Evolutionary conservation across 2,888 invertebrate species (phyloP), one percentile per base, ranked within the genome.

Genomic region (Campoletis raptor): DNA sequence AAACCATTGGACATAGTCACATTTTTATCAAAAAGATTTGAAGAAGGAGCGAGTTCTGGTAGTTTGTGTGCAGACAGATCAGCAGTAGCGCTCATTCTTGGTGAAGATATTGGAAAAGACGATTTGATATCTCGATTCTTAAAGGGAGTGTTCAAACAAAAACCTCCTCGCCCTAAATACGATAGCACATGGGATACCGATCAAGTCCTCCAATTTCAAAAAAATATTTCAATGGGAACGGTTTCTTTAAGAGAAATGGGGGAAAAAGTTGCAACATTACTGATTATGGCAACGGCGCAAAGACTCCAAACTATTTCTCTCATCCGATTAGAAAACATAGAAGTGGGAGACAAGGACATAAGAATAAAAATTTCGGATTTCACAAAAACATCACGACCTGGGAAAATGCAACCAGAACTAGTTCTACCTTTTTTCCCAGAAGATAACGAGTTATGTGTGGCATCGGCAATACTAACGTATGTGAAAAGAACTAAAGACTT

Each of bases 401-500:
- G 72, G 54, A 73, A 54, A 54, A 18, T 73, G 52, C 72, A 73
- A 73, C 54, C 72, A 54, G 72, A 48, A 54, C 54, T 52, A 73
- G 72, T 73, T 36, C 30, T 54, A 36, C 52, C 72, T 18, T 73
- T 73, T 36, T 54, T 73, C 52, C 15, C 54, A 52, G 54, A 36
- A 73, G 54, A 52, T 36, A 54, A 30, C 52, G 54, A 73, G 36
- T 52, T 54, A 30, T 73, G 72, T 8, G 72, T 54, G 12, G 70
- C 70, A 48, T 70, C 70, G 40, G 40, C 37, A 37, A 67, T 67
- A 40, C 40, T 40, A 67, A 67, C 70, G 36, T 72, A 52, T 52
- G 66, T 66, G 18, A 66, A 87, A 36, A 10, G 40, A 54, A 88
- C 88, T 2, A 70, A 81, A 80, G n/a, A 79, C 1, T 52, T 85